Evolutionary conservation across 2,113 vertebrate genomes (phyloP), one percentile per base, ranked within the genome.

Genomic region (Tringa solitaria): DNA sequence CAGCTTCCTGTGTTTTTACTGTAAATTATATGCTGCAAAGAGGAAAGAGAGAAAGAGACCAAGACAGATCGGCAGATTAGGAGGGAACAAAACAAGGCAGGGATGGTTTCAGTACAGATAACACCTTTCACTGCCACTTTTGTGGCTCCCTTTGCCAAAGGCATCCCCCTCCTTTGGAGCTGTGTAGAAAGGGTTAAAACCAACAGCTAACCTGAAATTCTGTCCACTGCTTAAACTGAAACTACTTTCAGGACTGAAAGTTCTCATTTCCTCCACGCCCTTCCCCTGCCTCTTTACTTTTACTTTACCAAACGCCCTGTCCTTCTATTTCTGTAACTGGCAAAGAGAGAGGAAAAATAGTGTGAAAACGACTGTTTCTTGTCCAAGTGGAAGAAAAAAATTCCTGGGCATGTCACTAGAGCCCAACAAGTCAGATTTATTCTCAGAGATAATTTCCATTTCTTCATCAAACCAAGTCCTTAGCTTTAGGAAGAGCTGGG

Each of bases 1-100:
- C 94, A 45, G 83, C 90, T 98, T 98, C 98, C 98, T 98, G 98
- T 97, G 96, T 94, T 89, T 94, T 98, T 98, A 98, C 98, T 78
- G 98, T 98, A 98, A 98, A 96, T 84, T 96, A 74, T 85, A 78
- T 74, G 53, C 78, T 95, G 75, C 84, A 91, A 87, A 92, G 75
- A 97, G 90, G 92, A 98, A 98, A 93, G 77, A 96, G 37, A 95
- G 72, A 86, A 51, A 94, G 72, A 92, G 41, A 73, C 35, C 69
- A 26, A 70, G 50, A 72, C 56, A 89, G 73, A 43, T 6, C 7
- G 65, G 53, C 20, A 82, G 51, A 69, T 20, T 27, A 33, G 43
- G 45, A 56, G 53, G 28, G 6, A 45, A 54, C 80, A 87, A 68
- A 37, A 1, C 12, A 90, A 23, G n/a, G 37, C 39, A 3, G 0